These are phyloP conservation scores for Colius striatus DNA, from an alignment of 2,113 vertebrate species.

Conservation along the genomic window DNA sequence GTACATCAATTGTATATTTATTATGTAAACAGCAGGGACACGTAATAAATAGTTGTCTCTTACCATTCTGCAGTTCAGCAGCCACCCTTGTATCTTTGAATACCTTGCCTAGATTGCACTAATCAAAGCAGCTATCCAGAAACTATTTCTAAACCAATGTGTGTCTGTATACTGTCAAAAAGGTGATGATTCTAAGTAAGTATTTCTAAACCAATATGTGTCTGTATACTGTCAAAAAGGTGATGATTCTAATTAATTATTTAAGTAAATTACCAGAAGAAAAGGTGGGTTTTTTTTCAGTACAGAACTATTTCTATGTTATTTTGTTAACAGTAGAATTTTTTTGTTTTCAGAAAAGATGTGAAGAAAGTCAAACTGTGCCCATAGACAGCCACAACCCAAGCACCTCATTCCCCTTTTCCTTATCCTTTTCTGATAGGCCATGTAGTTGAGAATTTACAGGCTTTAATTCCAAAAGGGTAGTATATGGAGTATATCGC, in stretches of 20 bases:
- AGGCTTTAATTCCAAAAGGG: neutral
- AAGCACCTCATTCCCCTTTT: neutral
- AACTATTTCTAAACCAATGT: neutral
- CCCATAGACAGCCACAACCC: neutral
- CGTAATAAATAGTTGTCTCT: neutral
- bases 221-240: neutral
- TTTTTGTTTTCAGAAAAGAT: neutral
- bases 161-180: neutral
- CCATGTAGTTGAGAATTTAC: neutral
- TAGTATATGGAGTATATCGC: neutral
- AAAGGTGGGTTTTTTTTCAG: neutral
- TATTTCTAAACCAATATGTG: neutral
- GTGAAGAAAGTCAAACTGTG: neutral
- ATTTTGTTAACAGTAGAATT: neutral
- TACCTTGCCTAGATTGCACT: neutral
- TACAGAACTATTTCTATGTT: neutral
- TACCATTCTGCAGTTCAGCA: neutral
- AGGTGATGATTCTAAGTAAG: neutral
- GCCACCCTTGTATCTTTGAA: neutral
- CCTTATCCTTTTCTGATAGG: neutral
- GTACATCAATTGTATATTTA: neutral
- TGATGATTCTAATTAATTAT: neutral
- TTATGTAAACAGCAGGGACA: neutral
- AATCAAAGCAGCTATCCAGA: neutral
- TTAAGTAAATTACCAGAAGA: neutral